Evolutionary conservation across 2,797 vertebrate genomes (phyloP).

Genomic region (Bradypodion ventrale): DNA sequence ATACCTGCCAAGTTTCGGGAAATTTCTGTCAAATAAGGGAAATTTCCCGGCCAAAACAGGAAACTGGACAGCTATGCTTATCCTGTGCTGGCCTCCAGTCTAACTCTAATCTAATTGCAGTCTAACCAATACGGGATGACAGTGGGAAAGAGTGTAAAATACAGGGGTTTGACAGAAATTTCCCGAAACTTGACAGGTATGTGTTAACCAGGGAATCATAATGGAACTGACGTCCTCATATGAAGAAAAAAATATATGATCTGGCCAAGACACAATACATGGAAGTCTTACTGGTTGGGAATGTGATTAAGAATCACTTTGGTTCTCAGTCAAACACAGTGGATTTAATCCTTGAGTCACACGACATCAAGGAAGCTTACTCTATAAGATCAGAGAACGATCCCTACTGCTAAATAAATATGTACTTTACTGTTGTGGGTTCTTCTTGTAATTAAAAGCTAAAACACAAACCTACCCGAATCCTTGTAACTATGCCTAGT

Average conservation of each 20-base stretch:
- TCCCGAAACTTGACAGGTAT: no score
- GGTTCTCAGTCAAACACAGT: background rate
- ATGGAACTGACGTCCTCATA: background rate
- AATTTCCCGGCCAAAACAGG: no score
- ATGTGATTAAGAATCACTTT: background rate
- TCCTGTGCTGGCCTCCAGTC: no score
- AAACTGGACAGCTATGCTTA: no score
- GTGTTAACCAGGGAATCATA: background rate
- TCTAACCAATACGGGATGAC: no score
- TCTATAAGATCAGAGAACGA: background rate
- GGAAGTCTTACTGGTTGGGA: no score
- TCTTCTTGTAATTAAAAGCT: slow-evolving; percentile 17
- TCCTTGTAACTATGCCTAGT: background rate
- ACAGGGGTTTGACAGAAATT: no score
- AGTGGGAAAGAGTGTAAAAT: no score
- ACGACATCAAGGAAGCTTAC: background rate
- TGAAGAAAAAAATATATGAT: background rate
- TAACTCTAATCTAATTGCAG: no score
- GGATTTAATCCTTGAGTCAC: background rate
- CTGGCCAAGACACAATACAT: no score
- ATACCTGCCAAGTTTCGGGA: no score
- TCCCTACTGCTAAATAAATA: slow-evolving; percentile 16
- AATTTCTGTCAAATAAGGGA: no score
- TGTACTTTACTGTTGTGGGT: background rate
- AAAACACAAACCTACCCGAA: background rate